A percentile compares a stretch with the other conserved stretches of the same genome.
Evolutionary conservation across 2,797 vertebrate genomes (phyloP).

Genomic region (Lagorchestes hirsutus): DNA sequence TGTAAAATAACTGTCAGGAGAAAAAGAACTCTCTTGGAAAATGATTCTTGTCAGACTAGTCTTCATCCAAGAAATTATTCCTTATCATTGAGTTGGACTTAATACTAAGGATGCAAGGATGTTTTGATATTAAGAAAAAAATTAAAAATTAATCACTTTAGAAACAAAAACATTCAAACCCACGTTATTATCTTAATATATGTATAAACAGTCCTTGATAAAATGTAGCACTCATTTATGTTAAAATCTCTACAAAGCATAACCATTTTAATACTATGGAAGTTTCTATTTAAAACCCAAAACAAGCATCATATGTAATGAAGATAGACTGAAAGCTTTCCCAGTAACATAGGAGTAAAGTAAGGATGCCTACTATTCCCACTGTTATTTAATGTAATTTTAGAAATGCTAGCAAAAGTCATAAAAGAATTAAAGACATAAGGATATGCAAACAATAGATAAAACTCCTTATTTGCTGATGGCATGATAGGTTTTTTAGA

Average conservation of each 20-base stretch:
- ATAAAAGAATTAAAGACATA: neutral
- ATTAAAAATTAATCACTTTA: neutral
- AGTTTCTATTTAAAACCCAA: neutral
- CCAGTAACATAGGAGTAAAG: neutral
- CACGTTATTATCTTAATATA: neutral
- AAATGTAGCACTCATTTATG: neutral
- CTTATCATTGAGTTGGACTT: neutral
- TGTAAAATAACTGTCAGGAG: neutral
- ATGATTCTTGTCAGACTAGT: neutral
- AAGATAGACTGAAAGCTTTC: neutral
- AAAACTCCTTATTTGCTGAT: neutral
- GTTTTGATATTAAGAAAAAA: neutral
- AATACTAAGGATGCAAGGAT: neutral
- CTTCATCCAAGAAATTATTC: neutral
- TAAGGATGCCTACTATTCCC: neutral
- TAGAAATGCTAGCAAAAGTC: neutral
- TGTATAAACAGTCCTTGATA: neutral
- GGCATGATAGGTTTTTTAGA: neutral
- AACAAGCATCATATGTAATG: neutral
- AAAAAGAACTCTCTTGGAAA: neutral
- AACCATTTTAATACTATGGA: neutral
- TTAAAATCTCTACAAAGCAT: neutral
- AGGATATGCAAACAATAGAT: neutral
- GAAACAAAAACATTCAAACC: neutral
- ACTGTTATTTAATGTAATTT: too few species aligned